Conservation (phyloP, 2,888 invertebrate species). For the Tenthredo distinguenda region DNA sequence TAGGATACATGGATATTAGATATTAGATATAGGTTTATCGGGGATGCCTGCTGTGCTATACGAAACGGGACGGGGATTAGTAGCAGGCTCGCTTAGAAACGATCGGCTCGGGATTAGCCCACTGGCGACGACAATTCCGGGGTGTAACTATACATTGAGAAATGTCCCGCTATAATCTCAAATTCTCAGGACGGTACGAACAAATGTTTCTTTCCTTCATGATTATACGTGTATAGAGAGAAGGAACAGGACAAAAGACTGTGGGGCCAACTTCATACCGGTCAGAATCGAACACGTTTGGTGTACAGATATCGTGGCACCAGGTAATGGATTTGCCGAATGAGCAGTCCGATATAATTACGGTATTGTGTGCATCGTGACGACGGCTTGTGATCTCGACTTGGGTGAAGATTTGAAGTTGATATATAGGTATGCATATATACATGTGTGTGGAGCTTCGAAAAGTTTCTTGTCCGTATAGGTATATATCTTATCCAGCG, state of each 20-base stretch:
- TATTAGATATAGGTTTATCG: too few relatives aligned
- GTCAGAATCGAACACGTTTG: too few relatives aligned
- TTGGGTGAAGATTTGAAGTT: background rate
- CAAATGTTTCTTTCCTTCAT: too few relatives aligned
- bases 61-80: too few relatives aligned
- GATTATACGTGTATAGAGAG: too few relatives aligned
- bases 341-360: background rate
- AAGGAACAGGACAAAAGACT: too few relatives aligned
- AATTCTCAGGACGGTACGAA: background rate
- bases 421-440: background rate
- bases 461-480: constrained; percentile 17
- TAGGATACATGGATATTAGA: too few relatives aligned
- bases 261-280: too few relatives aligned
- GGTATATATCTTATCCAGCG: constrained; percentile 58
- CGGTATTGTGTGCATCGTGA: background rate
- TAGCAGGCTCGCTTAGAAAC: background rate
- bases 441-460: background rate
- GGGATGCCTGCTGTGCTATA: background rate
- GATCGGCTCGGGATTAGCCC: background rate
- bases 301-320: background rate
- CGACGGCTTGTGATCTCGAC: background rate
- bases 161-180: background rate
- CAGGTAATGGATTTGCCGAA: background rate
- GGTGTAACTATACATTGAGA: background rate
- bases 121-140: background rate